Conservation (phyloP, 1,140 invertebrate species). For the Zeugodacus cucurbitae region DNA sequence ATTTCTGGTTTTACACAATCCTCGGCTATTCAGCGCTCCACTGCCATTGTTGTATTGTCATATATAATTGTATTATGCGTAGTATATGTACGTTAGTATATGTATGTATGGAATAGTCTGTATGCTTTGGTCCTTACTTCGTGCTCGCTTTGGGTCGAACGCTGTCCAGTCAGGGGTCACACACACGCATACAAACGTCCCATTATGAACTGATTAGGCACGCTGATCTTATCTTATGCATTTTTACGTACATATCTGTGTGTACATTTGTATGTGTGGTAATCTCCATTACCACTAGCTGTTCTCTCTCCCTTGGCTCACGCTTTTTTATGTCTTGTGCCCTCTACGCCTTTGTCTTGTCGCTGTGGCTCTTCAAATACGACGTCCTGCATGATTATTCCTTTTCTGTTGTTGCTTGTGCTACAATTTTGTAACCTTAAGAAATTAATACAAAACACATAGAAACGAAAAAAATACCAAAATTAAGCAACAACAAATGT, state of each 20-base stretch:
- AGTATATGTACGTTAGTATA: not conserved
- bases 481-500: not conserved
- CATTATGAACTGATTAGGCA: slow-evolving; percentile 40
- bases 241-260: not conserved
- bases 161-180: not conserved
- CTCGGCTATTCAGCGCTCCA: not conserved
- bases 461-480: not conserved
- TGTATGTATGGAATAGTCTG: not conserved
- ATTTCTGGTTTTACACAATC: not conserved
- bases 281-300: not conserved
- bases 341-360: not conserved
- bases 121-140: not conserved
- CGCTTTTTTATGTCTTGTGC: not conserved
- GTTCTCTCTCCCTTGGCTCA: not conserved
- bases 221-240: slow-evolving; percentile 39
- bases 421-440: slow-evolving; percentile 33
- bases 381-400: slow-evolving; percentile 27
- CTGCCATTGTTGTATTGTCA: not conserved
- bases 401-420: not conserved
- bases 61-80: not conserved
- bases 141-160: not conserved
- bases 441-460: not conserved
- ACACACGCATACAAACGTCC: not conserved
- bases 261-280: not conserved
- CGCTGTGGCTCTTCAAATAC: not conserved